Conservation (phyloP, 2,113 vertebrate genomes). For the Labrus mixtus region DNA sequence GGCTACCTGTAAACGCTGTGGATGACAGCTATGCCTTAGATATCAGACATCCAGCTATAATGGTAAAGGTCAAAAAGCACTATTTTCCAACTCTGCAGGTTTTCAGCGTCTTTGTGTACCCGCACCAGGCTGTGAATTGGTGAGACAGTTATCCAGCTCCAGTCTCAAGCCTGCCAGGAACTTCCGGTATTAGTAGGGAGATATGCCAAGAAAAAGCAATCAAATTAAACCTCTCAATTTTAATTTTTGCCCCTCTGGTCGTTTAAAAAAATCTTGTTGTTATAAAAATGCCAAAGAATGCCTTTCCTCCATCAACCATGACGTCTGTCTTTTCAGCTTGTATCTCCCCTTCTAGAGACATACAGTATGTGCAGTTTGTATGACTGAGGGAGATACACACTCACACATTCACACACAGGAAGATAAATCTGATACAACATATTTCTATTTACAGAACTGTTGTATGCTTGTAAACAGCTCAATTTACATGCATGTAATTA, state of each 20-base stretch:
- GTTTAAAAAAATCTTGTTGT: conserved; percentile 43
- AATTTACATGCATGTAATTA: background rate
- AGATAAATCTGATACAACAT: background rate
- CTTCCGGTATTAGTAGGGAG: conserved; percentile 50
- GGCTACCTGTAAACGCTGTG: conserved; percentile 80
- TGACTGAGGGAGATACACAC: background rate
- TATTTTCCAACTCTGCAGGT: conserved; percentile 30
- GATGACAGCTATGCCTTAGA: conserved; percentile 89
- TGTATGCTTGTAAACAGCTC: background rate
- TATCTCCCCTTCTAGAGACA: conserved; percentile 1
- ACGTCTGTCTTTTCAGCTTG: conserved; percentile 32
- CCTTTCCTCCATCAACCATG: conserved; percentile 6
- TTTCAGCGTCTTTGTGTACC: conserved; percentile 29
- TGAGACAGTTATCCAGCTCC: conserved; percentile 41
- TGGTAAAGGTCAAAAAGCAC: conserved; percentile 76
- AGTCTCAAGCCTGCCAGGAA: conserved; percentile 48
- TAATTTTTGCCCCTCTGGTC: conserved; percentile 34
- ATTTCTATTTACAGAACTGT: background rate
- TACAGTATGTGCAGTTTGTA: background rate
- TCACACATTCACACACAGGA: background rate
- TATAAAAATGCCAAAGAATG: conserved; percentile 38
- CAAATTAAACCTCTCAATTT: conserved; percentile 55
- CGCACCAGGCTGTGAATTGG: conserved; percentile 28
- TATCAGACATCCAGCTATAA: conserved; percentile 91
- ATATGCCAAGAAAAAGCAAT: conserved; percentile 54